phyloP scores from a whole-genome alignment of 2,888 invertebrate species.

The Spodoptera picta region DNA sequence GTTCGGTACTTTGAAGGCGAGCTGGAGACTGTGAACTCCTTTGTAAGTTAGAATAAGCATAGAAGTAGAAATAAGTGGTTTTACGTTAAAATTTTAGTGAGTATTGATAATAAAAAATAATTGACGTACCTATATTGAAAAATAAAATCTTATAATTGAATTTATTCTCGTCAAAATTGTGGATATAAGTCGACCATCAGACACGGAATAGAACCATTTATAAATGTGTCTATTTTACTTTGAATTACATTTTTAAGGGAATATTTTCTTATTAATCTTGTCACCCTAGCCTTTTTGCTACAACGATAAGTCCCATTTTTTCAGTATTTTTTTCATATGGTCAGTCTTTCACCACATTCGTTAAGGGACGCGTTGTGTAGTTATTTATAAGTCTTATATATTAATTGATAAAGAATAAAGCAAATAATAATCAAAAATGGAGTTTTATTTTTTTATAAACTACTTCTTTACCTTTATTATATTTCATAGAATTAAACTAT shows the following conservation, averaged over 20 bases:
- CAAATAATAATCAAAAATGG: conserved; percentile 56
- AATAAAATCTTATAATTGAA: conserved; percentile 23
- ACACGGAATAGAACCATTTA: too few relatives aligned
- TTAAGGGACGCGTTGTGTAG: conserved; percentile 53
- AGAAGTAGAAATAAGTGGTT: conserved; percentile 56
- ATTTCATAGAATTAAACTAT: too few relatives aligned
- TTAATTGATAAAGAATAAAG: conserved; percentile 61
- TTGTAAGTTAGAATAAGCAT: conserved; percentile 42
- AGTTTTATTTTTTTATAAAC: conserved; percentile 37
- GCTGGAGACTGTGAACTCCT: conserved; percentile 16
- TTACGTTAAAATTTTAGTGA: conserved; percentile 53
- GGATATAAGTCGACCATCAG: background rate
- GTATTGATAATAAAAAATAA: conserved; percentile 45
- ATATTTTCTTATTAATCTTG: background rate
- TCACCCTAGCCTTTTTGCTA: conserved; percentile 28
- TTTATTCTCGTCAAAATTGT: conserved; percentile 31
- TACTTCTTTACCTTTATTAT: too few relatives aligned
- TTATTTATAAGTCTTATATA: conserved; percentile 53
- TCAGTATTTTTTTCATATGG: conserved; percentile 61
- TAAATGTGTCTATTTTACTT: too few relatives aligned
- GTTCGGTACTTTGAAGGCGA: conserved; percentile 32
- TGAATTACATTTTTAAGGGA: too few relatives aligned
- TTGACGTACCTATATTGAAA: conserved; percentile 27
- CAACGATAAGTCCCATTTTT: conserved; percentile 31
- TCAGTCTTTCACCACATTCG: conserved; percentile 53